A percentile compares a stretch with the other conserved stretches of the same genome.
Conservation (phyloP, 2,888 invertebrate species). For the Drosophila flavopinicola region DNA sequence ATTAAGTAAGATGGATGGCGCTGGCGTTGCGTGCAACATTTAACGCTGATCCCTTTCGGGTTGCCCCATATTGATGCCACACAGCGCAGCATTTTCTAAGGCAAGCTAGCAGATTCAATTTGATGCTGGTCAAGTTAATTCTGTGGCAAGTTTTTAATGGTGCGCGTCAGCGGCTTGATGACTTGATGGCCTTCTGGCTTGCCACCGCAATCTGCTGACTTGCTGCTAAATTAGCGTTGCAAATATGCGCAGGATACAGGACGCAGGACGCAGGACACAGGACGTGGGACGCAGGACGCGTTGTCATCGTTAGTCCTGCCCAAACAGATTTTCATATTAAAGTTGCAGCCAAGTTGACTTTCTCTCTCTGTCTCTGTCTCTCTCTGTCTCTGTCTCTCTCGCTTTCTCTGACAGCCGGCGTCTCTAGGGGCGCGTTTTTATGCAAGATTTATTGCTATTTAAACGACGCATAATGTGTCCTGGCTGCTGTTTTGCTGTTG, state of each 20-base stretch:
- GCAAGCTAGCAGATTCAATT: slow-evolving; percentile 53
- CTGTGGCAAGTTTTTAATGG: slow-evolving; percentile 60
- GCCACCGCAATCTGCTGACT: slow-evolving; percentile 56
- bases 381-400: background rate
- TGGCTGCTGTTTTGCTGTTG: slow-evolving; percentile 46
- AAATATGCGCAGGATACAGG: slow-evolving; percentile 71
- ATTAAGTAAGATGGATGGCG: slow-evolving; percentile 80
- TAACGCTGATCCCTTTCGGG: slow-evolving; percentile 73
- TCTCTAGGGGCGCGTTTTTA: slow-evolving; percentile 65
- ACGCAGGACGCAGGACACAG: slow-evolving; percentile 43
- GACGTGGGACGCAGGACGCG: slow-evolving; percentile 41
- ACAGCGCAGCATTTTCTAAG: slow-evolving; percentile 22
- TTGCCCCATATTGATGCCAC: slow-evolving; percentile 67
- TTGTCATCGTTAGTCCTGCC: slow-evolving; percentile 54
- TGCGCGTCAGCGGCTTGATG: slow-evolving; percentile 42
- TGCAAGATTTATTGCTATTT: slow-evolving; percentile 82
- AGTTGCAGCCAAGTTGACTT: slow-evolving; percentile 63
- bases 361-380: background rate
- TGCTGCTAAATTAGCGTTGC: slow-evolving; percentile 82
- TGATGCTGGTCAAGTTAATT: slow-evolving; percentile 61
- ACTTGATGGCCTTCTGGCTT: slow-evolving; percentile 49
- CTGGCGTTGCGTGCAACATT: slow-evolving; percentile 72
- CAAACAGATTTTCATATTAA: slow-evolving; percentile 76
- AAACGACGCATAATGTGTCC: slow-evolving; percentile 78
- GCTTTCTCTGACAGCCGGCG: background rate